phyloP scores from a whole-genome alignment of 2,797 vertebrate genomes.

The Argyrosomus regius region DNA sequence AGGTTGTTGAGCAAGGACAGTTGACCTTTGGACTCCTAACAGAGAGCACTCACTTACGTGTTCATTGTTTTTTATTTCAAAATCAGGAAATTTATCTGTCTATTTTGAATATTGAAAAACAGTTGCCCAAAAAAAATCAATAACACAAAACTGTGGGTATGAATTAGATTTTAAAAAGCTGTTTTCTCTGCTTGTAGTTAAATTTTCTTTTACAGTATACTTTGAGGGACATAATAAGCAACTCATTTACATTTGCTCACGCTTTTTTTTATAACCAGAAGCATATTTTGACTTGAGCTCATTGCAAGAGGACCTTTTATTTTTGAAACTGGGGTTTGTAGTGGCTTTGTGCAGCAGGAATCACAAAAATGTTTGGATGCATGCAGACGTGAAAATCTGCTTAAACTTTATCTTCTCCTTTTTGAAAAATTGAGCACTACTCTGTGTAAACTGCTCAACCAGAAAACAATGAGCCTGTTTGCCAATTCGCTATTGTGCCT shows the following conservation, averaged over 20 bases:
- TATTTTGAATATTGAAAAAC: slow-evolving; percentile 10
- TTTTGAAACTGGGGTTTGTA: background rate
- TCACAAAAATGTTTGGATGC: slow-evolving; percentile 14
- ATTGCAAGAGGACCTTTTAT: slow-evolving; percentile 9
- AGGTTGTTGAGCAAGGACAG: slow-evolving; percentile 66
- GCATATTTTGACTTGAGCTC: slow-evolving; percentile 13
- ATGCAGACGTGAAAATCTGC: background rate
- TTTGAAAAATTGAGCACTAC: background rate
- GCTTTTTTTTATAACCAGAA: slow-evolving; percentile 13
- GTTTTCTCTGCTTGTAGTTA: slow-evolving; percentile 21
- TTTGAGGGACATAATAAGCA: slow-evolving; percentile 38
- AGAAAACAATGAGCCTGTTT: background rate
- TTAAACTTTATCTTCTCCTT: background rate
- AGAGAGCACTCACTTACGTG: background rate
- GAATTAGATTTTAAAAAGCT: slow-evolving; percentile 24
- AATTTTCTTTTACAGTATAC: slow-evolving; percentile 5
- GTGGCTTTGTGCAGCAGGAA: slow-evolving; percentile 7
- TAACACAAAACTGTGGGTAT: background rate
- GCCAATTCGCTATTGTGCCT: background rate
- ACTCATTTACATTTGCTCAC: slow-evolving; percentile 37
- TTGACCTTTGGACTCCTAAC: slow-evolving; percentile 36
- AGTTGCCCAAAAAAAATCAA: background rate
- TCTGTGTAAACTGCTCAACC: slow-evolving; percentile 7
- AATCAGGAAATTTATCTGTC: background rate
- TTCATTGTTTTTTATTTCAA: background rate